Percentiles rank a stretch among this genome's conserved stretches.
These are phyloP conservation scores for Ptychochromis oligacanthus DNA, from an alignment of 2,113 vertebrate species.

Conservation along the genomic window DNA sequence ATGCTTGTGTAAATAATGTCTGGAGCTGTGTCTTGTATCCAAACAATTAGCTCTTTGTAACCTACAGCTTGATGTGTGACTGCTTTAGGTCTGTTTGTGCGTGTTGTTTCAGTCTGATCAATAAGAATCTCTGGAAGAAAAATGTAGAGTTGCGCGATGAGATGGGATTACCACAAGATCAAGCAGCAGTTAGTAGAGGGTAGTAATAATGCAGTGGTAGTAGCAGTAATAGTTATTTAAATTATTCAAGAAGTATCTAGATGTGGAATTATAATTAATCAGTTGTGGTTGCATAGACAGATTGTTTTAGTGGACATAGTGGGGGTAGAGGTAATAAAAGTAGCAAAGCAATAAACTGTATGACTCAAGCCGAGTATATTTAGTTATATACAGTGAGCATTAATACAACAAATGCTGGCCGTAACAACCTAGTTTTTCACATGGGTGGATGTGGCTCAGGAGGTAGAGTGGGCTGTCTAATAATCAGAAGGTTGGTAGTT, in stretches of 20 bases:
- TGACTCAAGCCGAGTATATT: background rate
- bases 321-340: background rate
- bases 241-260: background rate
- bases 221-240: background rate
- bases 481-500: background rate
- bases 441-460: too few species aligned
- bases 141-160: constrained; percentile 8
- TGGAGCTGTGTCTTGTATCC: constrained; percentile 27
- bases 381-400: background rate
- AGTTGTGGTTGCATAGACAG: background rate
- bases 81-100: constrained; percentile 25
- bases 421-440: background rate
- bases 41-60: constrained; percentile 24
- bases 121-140: constrained; percentile 24
- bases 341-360: background rate
- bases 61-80: constrained; percentile 3
- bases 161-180: background rate
- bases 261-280: background rate
- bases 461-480: background rate
- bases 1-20: constrained; percentile 65
- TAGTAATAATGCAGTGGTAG: background rate
- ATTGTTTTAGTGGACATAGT: background rate
- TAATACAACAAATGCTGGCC: background rate
- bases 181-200: background rate
- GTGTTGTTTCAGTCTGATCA: constrained; percentile 10